These are phyloP conservation scores for Solea solea DNA, from an alignment of 2,113 vertebrate genomes.

Conservation along the genomic window DNA sequence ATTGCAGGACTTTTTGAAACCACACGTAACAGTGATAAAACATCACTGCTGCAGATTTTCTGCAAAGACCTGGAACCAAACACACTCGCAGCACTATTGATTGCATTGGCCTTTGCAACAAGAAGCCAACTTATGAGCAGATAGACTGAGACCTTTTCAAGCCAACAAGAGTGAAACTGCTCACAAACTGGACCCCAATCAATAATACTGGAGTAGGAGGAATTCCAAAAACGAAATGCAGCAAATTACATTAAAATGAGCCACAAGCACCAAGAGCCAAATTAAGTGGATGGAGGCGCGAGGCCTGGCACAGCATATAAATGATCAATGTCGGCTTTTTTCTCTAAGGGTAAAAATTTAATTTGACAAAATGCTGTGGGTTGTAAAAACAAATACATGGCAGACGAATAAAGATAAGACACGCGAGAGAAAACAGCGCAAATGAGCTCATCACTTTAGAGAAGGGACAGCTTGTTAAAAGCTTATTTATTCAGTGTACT, in stretches of 20 bases:
- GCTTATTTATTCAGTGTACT: neutral
- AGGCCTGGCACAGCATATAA: neutral
- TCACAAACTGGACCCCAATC: conserved; percentile 37
- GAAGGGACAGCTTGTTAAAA: conserved; percentile 1
- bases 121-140: neutral
- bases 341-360: neutral
- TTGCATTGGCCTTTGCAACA: neutral
- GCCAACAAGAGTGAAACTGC: conserved; percentile 5
- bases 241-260: neutral
- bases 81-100: no score
- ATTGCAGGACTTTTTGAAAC: no score
- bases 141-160: neutral
- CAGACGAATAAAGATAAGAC: neutral
- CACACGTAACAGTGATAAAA: neutral
- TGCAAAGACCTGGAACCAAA: neutral
- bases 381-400: neutral
- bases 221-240: conserved; percentile 36
- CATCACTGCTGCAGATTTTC: conserved; percentile 2
- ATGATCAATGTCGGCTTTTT: conserved; percentile 1
- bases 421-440: neutral
- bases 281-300: conserved; percentile 11
- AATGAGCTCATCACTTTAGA: neutral
- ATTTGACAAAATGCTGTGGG: neutral
- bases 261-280: conserved; percentile 5
- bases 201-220: conserved; percentile 16